Percentiles rank a stretch among this genome's conserved stretches.
Conservation (phyloP, 2,888 invertebrate species). For the Nebria brevicollis region DNA sequence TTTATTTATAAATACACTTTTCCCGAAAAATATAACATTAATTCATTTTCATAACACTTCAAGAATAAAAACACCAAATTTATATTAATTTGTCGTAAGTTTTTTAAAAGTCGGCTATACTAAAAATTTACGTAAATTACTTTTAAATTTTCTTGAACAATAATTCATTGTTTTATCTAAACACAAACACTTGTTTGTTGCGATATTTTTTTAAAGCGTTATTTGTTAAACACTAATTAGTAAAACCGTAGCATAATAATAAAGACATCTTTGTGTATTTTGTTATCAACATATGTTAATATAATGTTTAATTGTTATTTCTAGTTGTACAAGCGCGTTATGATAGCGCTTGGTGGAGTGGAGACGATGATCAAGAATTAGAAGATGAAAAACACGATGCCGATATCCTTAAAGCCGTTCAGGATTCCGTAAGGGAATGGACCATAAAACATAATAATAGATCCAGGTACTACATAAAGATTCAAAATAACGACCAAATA, state of each 20-base stretch:
- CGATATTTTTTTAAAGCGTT: too few species aligned
- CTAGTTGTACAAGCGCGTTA: conserved; percentile 18
- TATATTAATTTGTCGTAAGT: too few species aligned
- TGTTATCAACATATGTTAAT: not conserved
- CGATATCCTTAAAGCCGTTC: conserved; percentile 77
- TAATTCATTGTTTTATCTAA: not conserved
- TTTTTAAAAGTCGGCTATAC: not conserved
- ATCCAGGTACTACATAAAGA: not conserved
- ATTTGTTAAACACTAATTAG: too few species aligned
- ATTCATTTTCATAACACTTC: too few species aligned
- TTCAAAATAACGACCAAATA: too few species aligned
- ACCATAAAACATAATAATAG: conserved; percentile 56
- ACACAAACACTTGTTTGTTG: not conserved
- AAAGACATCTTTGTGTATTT: not conserved
- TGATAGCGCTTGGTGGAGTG: conserved; percentile 34
- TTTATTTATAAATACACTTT: not conserved
- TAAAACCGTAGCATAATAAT: too few species aligned
- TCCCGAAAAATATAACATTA: not conserved
- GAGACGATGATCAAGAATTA: conserved; percentile 66
- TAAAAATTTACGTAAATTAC: conserved; percentile 5
- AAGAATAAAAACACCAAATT: too few species aligned
- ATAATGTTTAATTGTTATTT: conserved; percentile 3
- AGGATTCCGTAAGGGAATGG: conserved; percentile 79
- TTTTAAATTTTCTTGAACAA: not conserved
- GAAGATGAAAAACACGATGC: conserved; percentile 78